These are phyloP conservation scores for Procambarus virginalis DNA, from an alignment of 1,140 invertebrate species.

Conservation along the genomic window DNA sequence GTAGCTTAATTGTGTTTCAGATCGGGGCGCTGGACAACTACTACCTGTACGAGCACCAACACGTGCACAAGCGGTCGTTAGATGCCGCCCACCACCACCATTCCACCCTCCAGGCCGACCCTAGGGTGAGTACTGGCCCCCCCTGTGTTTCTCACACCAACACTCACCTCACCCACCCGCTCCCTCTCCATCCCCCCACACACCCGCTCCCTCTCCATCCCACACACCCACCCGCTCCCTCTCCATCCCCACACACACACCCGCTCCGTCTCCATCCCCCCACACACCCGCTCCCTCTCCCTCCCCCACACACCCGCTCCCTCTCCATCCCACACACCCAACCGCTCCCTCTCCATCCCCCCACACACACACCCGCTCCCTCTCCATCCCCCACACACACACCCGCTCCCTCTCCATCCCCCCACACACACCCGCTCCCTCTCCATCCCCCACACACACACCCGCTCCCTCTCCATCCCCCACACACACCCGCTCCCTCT, in stretches of 20 bases:
- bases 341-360: not conserved
- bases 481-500: not conserved
- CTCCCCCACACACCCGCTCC: not conserved
- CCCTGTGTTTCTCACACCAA: not conserved
- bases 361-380: not conserved
- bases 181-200: too few species aligned
- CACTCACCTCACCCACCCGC: too few species aligned
- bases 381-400: too few species aligned
- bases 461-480: too few species aligned
- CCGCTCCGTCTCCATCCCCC: not conserved
- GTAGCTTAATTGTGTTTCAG: slow-evolving; percentile 75
- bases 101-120: slow-evolving; percentile 82
- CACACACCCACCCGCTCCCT: not conserved
- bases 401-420: too few species aligned
- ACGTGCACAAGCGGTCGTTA: slow-evolving; percentile 86
- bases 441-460: too few species aligned
- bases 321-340: not conserved
- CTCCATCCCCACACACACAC: not conserved
- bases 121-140: slow-evolving; percentile 78
- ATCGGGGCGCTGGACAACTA: slow-evolving; percentile 88
- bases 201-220: not conserved
- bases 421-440: not conserved
- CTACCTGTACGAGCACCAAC: slow-evolving; percentile 87
- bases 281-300: not conserved
- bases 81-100: slow-evolving; percentile 84